These are phyloP conservation scores for Polydrusus pterygomalis DNA, from an alignment of 2,888 invertebrate species.

Conservation along the genomic window DNA sequence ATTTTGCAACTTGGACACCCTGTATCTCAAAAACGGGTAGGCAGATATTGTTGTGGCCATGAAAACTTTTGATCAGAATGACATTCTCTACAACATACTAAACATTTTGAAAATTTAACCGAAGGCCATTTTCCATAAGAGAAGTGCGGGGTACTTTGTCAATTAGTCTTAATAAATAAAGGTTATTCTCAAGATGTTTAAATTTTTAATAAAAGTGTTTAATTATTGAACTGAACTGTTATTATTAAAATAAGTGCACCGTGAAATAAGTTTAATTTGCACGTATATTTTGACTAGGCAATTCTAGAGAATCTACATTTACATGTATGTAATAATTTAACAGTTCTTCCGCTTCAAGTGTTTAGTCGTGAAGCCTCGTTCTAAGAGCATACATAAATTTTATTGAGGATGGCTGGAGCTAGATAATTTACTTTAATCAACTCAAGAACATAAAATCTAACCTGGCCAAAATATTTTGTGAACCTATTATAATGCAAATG, in stretches of 20 bases:
- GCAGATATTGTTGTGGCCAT: too few relatives aligned
- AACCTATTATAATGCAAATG: constrained; percentile 42
- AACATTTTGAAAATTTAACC: too few relatives aligned
- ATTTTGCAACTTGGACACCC: too few relatives aligned
- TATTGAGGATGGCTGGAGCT: constrained; percentile 30
- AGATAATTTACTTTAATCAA: constrained; percentile 50
- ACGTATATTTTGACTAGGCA: constrained; percentile 25
- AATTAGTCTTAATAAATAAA: too few relatives aligned
- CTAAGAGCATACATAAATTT: constrained; percentile 30
- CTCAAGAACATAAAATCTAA: constrained; percentile 42
- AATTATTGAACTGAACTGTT: too few relatives aligned
- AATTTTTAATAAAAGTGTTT: too few relatives aligned
- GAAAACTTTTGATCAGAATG: too few relatives aligned
- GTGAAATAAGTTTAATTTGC: constrained; percentile 4
- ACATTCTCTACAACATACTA: too few relatives aligned
- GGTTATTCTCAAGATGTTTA: too few relatives aligned
- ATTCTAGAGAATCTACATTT: constrained; percentile 29
- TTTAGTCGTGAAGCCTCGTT: neutral
- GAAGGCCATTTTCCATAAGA: too few relatives aligned
- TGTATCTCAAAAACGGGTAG: too few relatives aligned
- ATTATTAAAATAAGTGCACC: neutral
- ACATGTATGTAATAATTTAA: constrained; percentile 29
- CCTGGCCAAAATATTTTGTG: constrained; percentile 31
- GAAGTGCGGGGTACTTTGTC: too few relatives aligned
- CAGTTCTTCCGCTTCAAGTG: constrained; percentile 14